Base-by-base conservation (phyloP, 2,113 vertebrate species). In the Seriola dumerili region DNA sequence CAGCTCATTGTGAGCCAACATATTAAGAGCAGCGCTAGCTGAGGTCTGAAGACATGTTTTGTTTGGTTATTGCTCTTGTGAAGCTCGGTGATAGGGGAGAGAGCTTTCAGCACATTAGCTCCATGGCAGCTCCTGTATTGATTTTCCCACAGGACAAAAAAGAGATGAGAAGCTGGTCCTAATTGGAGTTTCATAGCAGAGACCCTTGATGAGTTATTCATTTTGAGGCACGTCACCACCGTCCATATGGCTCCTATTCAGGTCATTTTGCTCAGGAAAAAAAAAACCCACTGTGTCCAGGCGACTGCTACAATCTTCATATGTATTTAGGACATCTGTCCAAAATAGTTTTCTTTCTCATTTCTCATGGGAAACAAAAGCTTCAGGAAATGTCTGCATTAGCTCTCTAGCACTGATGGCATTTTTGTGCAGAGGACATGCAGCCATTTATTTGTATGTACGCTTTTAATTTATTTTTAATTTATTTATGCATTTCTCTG, bases 121-220 rank as follows among this genome's bases (percentile, higher is more conserved):
- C 54, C 59, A 59, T 81, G 78, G 88, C 81, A 83, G 72, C 76
- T 86, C 71, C 78, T 59, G 54, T 81, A 91, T 93, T 86, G 91
- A 94, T 91, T 94, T 88, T 74, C 85, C 82, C 85, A 54, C 8
- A 72, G 80, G 80, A 86, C 66, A 72, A 21, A n/a, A 21, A 8
- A 8, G 65, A 68, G 81, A 91, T 72, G 81, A 57, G 67, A 76
- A 57, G 77, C 83, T 1, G 44, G 46, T 80, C 85, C 78, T 89
- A 85, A 89, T 91, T 90, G 85, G 81, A 90, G 80, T 77, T 78
- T 88, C 78, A 82, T 82, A 76, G 76, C 64, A 38, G 68, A 81
- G 64, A 78, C 78, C 6, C 67, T 61, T 80, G 59, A 89, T 85
- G 69, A 86, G 85, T 86, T 86, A 80, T 85, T 87, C 59, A 52